These are phyloP conservation scores for Fringilla coelebs DNA, from an alignment of 2,797 vertebrate genomes.

Conservation along the genomic window DNA sequence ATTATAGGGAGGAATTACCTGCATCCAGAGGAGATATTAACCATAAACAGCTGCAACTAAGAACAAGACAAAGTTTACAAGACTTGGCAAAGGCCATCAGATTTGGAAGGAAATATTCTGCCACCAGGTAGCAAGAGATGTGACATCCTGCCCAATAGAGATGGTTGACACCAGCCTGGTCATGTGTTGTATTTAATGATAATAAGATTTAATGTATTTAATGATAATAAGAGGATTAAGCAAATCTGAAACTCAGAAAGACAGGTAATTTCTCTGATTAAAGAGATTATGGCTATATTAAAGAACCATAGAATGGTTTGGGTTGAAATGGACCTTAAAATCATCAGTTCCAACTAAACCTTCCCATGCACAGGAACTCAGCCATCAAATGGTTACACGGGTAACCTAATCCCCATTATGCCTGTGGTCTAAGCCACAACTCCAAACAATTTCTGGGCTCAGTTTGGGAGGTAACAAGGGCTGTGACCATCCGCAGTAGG, in stretches of 20 bases:
- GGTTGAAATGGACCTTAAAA: neutral
- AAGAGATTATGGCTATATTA: neutral
- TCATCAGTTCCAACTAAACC: neutral
- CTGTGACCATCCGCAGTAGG: neutral
- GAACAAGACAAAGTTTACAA: neutral
- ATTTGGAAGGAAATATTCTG: neutral
- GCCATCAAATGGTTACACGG: neutral
- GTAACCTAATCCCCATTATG: neutral
- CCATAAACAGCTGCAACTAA: neutral
- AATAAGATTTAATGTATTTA: neutral
- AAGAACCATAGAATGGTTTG: neutral
- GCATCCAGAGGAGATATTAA: slow-evolving; percentile 7
- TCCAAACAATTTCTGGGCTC: neutral
- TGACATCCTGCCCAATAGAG: neutral
- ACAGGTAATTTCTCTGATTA: neutral
- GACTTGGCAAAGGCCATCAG: neutral
- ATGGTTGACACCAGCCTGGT: neutral
- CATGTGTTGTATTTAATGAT: neutral
- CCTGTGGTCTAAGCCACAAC: neutral
- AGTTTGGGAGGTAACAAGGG: neutral
- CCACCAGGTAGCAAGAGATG: neutral
- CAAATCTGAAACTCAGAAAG: neutral
- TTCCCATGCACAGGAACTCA: neutral
- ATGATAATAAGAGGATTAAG: neutral
- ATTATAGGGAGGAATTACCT: slow-evolving; percentile 90